Base-by-base conservation (phyloP, 2,888 invertebrate genomes). In the Timema cristinae region DNA sequence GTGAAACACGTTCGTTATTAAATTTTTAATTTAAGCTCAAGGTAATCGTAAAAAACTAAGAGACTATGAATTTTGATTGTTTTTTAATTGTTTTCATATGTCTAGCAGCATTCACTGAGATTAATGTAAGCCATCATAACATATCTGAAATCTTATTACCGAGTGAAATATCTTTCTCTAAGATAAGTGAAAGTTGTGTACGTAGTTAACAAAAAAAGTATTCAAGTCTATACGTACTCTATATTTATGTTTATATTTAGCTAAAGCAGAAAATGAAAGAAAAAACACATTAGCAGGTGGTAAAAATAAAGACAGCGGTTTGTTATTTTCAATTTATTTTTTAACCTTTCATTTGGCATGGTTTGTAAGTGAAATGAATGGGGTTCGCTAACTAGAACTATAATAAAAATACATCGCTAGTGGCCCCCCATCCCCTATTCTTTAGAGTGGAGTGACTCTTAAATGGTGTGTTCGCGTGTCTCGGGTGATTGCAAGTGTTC, bases 41-140 rank as follows among this genome's bases (percentile, higher is more conserved):
- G 13, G 4, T 16, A n/a, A 66, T 9, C 13, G 0, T 66, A 49
- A 61, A 15, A 13, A 66, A n/a, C 7, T 9, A 9, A 32, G 48
- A n/a, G 69, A 69, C 72, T 73, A 71, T 71, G 71, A 73, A 73
- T 73, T 73, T 73, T 71, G 73, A 73, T 66, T 73, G 73, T 61
- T 71, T 71, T 52, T 71, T 71, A 67, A 61, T 15, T n/a, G 50
- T 63, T 63, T 47, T 8, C 48, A 48, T 48, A 7, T 4, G 32
- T 63, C 47, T 32, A 32, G 32, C 32, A 32, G 32, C 32, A 32
- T 32, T 32, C 32, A 32, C 32, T 32, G 32, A 32, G 32, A 32
- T 32, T 32, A 32, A 32, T 32, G 32, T 32, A 32, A 32, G 32
- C 32, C 32, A 32, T 32, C 4, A 32, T 32, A 32, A 32, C 32